Evolutionary conservation across 2,797 vertebrate species (phyloP).

Genomic region (Sebastolobus altivelis): DNA sequence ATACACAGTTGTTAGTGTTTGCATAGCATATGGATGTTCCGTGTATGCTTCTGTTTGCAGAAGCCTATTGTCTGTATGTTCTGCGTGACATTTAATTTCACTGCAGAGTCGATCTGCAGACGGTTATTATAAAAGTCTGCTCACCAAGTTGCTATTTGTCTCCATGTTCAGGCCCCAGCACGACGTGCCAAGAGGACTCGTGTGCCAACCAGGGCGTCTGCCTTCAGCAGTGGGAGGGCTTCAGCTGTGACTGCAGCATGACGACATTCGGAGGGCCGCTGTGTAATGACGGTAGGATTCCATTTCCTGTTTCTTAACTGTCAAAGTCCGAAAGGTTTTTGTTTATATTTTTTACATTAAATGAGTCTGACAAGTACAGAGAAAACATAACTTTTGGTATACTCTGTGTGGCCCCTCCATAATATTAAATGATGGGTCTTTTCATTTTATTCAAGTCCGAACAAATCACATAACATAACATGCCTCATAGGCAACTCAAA

Average conservation of each 20-base stretch:
- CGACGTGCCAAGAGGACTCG: constrained; percentile 97
- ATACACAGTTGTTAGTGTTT: constrained; percentile 15
- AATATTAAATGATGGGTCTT: not conserved
- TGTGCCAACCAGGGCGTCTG: constrained; percentile 98
- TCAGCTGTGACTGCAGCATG: constrained; percentile 99
- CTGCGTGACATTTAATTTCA: constrained; percentile 48
- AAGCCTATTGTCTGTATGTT: constrained; percentile 38
- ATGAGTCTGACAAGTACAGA: not conserved
- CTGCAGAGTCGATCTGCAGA: constrained; percentile 26
- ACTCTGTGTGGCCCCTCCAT: not conserved
- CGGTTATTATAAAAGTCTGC: constrained; percentile 20
- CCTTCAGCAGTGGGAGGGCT: constrained; percentile 98
- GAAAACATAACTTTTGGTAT: not conserved
- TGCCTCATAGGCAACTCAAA: constrained; percentile 1
- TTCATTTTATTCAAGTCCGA: not conserved
- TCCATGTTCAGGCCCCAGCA: constrained; percentile 92
- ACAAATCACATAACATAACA: constrained; percentile 11
- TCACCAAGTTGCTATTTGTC: constrained; percentile 50
- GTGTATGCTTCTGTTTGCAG: constrained; percentile 42
- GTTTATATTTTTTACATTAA: not conserved
- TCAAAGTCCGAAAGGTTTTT: not conserved
- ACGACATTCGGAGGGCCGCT: constrained; percentile 96
- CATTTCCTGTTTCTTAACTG: not conserved
- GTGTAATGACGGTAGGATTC: constrained; percentile 96
- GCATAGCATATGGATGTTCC: constrained; percentile 33